These are phyloP conservation scores for Diploscapter pachys DNA, from an alignment of 1,140 invertebrate genomes.

Conservation along the genomic window DNA sequence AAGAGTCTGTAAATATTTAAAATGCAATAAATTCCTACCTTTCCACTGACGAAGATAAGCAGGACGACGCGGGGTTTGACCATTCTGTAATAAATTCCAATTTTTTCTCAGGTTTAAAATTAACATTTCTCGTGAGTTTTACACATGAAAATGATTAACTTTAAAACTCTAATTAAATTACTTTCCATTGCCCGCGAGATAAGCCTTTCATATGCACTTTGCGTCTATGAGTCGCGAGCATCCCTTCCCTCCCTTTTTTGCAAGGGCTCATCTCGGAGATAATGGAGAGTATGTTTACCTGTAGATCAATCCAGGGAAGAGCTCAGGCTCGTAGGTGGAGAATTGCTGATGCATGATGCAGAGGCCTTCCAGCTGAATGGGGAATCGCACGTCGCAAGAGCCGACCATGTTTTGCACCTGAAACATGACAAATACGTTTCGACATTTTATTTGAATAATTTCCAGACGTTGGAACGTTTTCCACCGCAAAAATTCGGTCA, in stretches of 20 bases:
- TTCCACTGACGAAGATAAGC: conserved; percentile 95
- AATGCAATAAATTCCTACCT: conserved; percentile 67
- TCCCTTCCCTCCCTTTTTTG: too few species aligned
- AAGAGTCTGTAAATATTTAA: too few species aligned
- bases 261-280: too few species aligned
- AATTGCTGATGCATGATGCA: conserved; percentile 94
- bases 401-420: conserved; percentile 98
- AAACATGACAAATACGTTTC: background rate
- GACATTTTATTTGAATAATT: background rate
- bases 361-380: conserved; percentile 90
- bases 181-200: too few species aligned
- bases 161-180: too few species aligned
- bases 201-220: too few species aligned
- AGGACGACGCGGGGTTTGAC: conserved; percentile 95
- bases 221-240: too few species aligned
- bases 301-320: conserved; percentile 96
- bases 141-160: too few species aligned
- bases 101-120: too few species aligned
- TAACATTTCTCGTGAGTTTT: too few species aligned
- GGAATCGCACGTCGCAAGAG: conserved; percentile 97
- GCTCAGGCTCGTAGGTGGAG: conserved; percentile 70
- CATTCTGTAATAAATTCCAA: conserved; percentile 69
- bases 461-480: background rate
- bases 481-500: too few species aligned
- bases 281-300: too few species aligned